Conservation (phyloP, 2,797 vertebrate species). For the Amniataba percoides region DNA sequence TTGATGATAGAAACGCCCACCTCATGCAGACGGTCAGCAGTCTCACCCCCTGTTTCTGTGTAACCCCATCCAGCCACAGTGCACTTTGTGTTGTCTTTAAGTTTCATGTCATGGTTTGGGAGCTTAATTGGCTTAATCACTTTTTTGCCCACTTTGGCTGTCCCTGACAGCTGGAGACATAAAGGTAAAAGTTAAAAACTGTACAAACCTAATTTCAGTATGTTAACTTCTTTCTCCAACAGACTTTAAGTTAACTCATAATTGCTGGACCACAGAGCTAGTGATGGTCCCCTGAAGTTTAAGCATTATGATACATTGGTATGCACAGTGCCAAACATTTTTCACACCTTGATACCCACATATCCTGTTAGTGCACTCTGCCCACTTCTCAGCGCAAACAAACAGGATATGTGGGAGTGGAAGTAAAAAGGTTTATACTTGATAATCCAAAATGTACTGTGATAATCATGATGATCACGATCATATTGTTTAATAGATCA, state of each 20-base stretch:
- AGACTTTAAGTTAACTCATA: neutral
- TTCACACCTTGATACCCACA: too few relatives aligned
- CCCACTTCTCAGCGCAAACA: neutral
- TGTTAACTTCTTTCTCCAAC: neutral
- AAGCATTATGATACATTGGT: neutral
- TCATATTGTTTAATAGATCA: too few relatives aligned
- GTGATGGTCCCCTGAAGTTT: neutral
- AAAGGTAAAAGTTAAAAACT: neutral
- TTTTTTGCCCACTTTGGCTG: neutral
- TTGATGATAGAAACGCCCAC: constrained; percentile 26
- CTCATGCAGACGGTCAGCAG: neutral
- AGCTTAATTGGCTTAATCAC: constrained; percentile 14
- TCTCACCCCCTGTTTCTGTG: neutral
- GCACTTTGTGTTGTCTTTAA: neutral
- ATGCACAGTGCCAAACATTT: too few relatives aligned
- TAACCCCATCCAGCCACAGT: constrained; percentile 37
- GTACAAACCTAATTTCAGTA: neutral
- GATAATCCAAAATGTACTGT: neutral
- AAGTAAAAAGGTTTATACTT: neutral
- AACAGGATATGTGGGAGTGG: neutral
- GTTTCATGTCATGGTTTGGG: neutral
- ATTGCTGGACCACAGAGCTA: neutral
- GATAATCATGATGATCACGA: neutral
- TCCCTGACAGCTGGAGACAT: constrained; percentile 40
- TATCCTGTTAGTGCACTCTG: neutral